phyloP scores from a whole-genome alignment of 1,140 invertebrate species.

The Colletes gigas region DNA sequence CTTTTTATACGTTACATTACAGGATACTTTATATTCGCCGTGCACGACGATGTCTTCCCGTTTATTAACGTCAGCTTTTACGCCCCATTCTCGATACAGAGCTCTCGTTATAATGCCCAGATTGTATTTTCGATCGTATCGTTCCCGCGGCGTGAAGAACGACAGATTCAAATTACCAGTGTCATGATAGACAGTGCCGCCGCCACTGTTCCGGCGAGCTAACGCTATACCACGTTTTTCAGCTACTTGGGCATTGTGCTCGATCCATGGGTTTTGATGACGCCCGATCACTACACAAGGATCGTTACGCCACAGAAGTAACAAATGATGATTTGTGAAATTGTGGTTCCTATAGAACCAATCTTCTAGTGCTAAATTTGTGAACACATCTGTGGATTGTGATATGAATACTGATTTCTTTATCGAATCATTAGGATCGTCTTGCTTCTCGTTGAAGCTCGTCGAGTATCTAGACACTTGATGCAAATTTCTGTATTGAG shows the following conservation, averaged over 20 bases:
- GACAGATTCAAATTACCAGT: slow-evolving; percentile 95
- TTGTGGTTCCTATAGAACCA: slow-evolving; percentile 95
- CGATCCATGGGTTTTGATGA: slow-evolving; percentile 98
- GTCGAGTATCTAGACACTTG: slow-evolving; percentile 24
- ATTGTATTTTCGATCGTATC: slow-evolving; percentile 92
- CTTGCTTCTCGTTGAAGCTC: slow-evolving; percentile 6
- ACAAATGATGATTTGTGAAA: slow-evolving; percentile 89
- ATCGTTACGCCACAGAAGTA: slow-evolving; percentile 95
- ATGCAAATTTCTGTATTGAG: not conserved
- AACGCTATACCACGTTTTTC: slow-evolving; percentile 85
- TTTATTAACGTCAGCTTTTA: slow-evolving; percentile 88
- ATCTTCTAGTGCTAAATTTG: slow-evolving; percentile 96
- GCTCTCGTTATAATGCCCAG: slow-evolving; percentile 91
- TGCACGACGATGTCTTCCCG: slow-evolving; percentile 92
- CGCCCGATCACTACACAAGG: slow-evolving; percentile 97
- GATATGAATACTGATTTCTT: slow-evolving; percentile 95
- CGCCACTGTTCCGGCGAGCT: slow-evolving; percentile 96
- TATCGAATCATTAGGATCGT: slow-evolving; percentile 77
- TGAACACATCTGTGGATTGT: slow-evolving; percentile 93
- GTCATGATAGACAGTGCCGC: slow-evolving; percentile 98
- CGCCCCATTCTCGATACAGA: slow-evolving; percentile 88
- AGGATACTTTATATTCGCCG: slow-evolving; percentile 89
- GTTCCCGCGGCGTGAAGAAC: slow-evolving; percentile 90
- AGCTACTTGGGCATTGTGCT: slow-evolving; percentile 88
- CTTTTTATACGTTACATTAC: slow-evolving; percentile 50